Evolutionary conservation across 23 tunicate genomes (phyloP).

Genomic region (Ciona savignyi): DNA sequence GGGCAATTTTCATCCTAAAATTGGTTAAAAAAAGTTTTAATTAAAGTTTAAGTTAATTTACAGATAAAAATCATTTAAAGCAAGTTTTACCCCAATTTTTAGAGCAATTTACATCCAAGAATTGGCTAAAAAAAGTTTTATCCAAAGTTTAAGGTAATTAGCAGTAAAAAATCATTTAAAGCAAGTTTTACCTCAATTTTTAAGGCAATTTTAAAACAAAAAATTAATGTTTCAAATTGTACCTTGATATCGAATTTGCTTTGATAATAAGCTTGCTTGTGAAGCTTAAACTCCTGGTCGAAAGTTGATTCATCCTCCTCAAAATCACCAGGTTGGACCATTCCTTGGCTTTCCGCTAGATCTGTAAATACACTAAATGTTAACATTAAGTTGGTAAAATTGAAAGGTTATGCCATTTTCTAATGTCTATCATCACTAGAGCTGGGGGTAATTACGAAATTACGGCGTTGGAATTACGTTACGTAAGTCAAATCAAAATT

Average conservation of each 20-base stretch:
- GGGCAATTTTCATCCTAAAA: not conserved
- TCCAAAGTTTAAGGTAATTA: not conserved
- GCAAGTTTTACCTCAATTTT: no score
- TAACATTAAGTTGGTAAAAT: no score
- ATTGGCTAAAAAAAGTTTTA: not conserved
- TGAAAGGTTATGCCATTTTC: no score
- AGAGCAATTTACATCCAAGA: not conserved
- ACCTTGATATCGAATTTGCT: constrained; percentile 73
- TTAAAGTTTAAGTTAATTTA: not conserved
- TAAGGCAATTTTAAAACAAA: no score
- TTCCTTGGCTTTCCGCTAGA: constrained; percentile 70
- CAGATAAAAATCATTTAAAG: no score
- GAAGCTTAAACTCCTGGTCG: constrained; percentile 54
- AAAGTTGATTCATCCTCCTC: constrained; percentile 37
- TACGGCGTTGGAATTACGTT: no score
- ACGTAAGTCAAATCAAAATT: no score
- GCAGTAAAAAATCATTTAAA: no score
- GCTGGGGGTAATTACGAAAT: no score
- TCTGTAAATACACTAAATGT: no score
- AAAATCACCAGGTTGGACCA: constrained; percentile 13
- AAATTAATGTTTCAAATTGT: no score
- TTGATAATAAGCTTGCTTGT: constrained; percentile 53
- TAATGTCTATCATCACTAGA: no score
- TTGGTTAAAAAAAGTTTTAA: not conserved
- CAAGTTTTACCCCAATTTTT: not conserved